These are phyloP conservation scores for Brachionus calyciflorus DNA, from an alignment of 1,140 invertebrate species.

Conservation along the genomic window DNA sequence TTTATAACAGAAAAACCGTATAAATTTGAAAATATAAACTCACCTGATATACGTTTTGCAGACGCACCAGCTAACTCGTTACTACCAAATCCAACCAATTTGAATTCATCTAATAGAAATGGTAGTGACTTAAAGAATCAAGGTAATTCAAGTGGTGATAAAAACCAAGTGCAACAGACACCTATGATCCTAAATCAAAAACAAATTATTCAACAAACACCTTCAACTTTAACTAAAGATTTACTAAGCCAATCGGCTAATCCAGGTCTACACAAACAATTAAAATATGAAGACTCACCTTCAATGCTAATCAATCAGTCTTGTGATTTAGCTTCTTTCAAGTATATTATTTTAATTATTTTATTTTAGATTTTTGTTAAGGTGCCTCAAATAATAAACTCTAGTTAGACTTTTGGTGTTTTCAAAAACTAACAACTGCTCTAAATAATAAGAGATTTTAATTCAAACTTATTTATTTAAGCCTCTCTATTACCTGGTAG, in stretches of 20 bases:
- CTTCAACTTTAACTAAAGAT: not conserved
- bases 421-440: too few relatives aligned
- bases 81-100: not conserved
- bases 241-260: not conserved
- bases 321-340: slow-evolving; percentile 6
- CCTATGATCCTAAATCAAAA: slow-evolving; percentile 20
- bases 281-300: slow-evolving; percentile 40
- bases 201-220: slow-evolving; percentile 3
- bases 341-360: not conserved
- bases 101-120: not conserved
- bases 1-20: not conserved
- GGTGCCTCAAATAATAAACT: too few relatives aligned
- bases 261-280: slow-evolving; percentile 38
- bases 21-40: slow-evolving; percentile 28
- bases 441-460: too few relatives aligned
- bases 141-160: not conserved
- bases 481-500: too few relatives aligned
- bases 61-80: not conserved
- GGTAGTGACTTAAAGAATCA: not conserved
- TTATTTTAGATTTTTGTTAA: too few relatives aligned
- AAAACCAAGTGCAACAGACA: not conserved
- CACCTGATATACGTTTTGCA: slow-evolving; percentile 42
- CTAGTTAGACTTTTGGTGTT: too few relatives aligned
- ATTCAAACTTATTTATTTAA: too few relatives aligned
- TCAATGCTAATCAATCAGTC: slow-evolving; percentile 18